Evolutionary conservation across 2,888 invertebrate genomes (phyloP).

Genomic region (Liodrosophila aerea): DNA sequence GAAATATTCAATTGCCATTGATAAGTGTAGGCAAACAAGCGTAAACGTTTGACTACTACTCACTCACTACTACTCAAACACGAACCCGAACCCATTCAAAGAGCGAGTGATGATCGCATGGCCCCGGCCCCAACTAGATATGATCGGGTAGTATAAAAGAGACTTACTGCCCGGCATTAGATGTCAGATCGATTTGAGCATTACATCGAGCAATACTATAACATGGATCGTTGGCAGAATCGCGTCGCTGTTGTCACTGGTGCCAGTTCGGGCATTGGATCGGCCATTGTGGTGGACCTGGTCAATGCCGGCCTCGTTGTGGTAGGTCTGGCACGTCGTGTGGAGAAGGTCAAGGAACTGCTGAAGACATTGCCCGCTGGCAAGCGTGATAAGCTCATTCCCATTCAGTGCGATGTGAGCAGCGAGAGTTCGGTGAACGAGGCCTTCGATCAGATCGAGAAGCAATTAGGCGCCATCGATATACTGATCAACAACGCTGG

Average conservation of each 20-base stretch:
- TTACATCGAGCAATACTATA: neutral
- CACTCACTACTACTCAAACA: too few species aligned
- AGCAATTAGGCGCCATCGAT: slow-evolving; percentile 84
- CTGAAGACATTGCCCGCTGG: slow-evolving; percentile 51
- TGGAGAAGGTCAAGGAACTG: slow-evolving; percentile 81
- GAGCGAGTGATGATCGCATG: too few species aligned
- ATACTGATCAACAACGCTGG: slow-evolving; percentile 86
- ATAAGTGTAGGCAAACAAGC: too few species aligned
- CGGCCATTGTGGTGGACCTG: slow-evolving; percentile 82
- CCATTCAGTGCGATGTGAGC: slow-evolving; percentile 83
- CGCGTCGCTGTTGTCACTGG: slow-evolving; percentile 86
- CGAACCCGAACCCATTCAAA: too few species aligned
- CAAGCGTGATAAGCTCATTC: slow-evolving; percentile 61
- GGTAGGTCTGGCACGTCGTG: slow-evolving; percentile 84
- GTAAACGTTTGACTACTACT: too few species aligned
- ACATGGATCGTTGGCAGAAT: slow-evolving; percentile 85
- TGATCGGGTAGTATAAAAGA: too few species aligned
- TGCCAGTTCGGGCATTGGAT: slow-evolving; percentile 86
- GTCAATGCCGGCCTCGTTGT: slow-evolving; percentile 84
- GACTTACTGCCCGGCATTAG: too few species aligned
- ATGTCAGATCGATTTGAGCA: slow-evolving; percentile 1
- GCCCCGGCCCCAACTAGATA: too few species aligned
- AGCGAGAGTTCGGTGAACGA: slow-evolving; percentile 84
- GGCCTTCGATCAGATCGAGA: slow-evolving; percentile 84
- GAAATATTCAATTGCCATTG: too few species aligned